A percentile compares a stretch with the other conserved stretches of the same genome.
Conservation (phyloP, 2,888 invertebrate species). For the Leptinotarsa juncta region DNA sequence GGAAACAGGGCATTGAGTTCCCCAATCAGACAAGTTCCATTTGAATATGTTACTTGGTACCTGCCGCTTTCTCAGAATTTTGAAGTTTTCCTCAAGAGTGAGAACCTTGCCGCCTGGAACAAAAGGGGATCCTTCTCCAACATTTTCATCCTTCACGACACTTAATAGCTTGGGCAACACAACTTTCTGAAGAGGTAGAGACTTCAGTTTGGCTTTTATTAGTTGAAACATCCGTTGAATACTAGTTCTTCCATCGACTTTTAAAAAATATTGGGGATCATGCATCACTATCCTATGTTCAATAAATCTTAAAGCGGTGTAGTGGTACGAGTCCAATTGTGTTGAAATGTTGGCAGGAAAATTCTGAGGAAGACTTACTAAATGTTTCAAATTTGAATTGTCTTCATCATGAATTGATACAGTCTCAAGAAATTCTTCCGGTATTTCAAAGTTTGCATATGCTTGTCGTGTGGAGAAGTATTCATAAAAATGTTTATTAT, state of each 20-base stretch:
- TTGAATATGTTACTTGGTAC: slow-evolving; percentile 60
- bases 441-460: slow-evolving; percentile 43
- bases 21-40: slow-evolving; percentile 71
- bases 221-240: slow-evolving; percentile 67
- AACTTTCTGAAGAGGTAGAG: slow-evolving; percentile 60
- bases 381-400: slow-evolving; percentile 62
- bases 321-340: slow-evolving; percentile 69
- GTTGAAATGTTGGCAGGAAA: slow-evolving; percentile 64
- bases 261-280: slow-evolving; percentile 70
- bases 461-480: slow-evolving; percentile 61
- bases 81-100: slow-evolving; percentile 59
- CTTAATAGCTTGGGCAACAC: slow-evolving; percentile 60
- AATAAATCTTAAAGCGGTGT: slow-evolving; percentile 65
- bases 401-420: slow-evolving; percentile 43
- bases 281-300: slow-evolving; percentile 69
- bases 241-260: slow-evolving; percentile 70
- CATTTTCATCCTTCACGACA: slow-evolving; percentile 36
- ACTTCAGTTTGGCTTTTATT: slow-evolving; percentile 65
- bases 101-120: slow-evolving; percentile 37
- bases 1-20: slow-evolving; percentile 72
- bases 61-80: slow-evolving; percentile 54
- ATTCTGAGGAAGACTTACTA: slow-evolving; percentile 67
- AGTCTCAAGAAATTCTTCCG: slow-evolving; percentile 56
- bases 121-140: slow-evolving; percentile 48
- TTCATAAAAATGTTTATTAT: slow-evolving; percentile 63